Evolutionary conservation across 2,888 invertebrate genomes (phyloP).

Genomic region (Drosophila paranaensis): DNA sequence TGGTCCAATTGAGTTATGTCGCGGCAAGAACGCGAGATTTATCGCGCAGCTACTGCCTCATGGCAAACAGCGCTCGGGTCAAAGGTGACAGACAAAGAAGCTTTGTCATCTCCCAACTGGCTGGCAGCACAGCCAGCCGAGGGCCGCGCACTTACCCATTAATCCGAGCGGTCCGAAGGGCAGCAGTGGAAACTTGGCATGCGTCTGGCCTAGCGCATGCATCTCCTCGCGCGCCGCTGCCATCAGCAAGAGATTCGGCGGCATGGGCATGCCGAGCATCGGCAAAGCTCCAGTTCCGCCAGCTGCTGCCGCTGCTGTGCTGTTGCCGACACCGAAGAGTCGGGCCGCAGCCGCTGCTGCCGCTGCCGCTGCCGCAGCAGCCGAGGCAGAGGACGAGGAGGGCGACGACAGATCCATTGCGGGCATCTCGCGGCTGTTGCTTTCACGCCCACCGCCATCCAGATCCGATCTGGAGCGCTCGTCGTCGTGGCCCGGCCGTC

Average conservation of each 20-base stretch:
- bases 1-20: slow-evolving; percentile 84
- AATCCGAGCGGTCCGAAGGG: slow-evolving; percentile 94
- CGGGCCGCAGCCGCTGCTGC: slow-evolving; percentile 65
- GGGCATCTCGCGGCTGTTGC: slow-evolving; percentile 56
- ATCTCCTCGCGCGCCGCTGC: slow-evolving; percentile 83
- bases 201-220: slow-evolving; percentile 76
- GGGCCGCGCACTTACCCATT: slow-evolving; percentile 85
- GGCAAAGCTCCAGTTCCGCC: slow-evolving; percentile 45
- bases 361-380: slow-evolving; percentile 43
- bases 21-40: slow-evolving; percentile 67
- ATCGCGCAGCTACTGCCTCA: slow-evolving; percentile 47
- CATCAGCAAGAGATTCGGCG: slow-evolving; percentile 83
- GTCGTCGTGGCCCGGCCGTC: slow-evolving; percentile 50
- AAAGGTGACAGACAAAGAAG: slow-evolving; percentile 84
- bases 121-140: slow-evolving; percentile 12
- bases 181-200: slow-evolving; percentile 88
- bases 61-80: slow-evolving; percentile 75
- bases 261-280: slow-evolving; percentile 78
- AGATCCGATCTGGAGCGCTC: slow-evolving; percentile 67
- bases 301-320: slow-evolving; percentile 9
- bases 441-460: slow-evolving; percentile 59
- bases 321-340: slow-evolving; percentile 47
- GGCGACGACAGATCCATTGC: slow-evolving; percentile 87
- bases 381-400: slow-evolving; percentile 71
- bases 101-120: slow-evolving; percentile 80